Conservation (phyloP, 2,888 invertebrate genomes). For the Limnephilus lunatus region DNA sequence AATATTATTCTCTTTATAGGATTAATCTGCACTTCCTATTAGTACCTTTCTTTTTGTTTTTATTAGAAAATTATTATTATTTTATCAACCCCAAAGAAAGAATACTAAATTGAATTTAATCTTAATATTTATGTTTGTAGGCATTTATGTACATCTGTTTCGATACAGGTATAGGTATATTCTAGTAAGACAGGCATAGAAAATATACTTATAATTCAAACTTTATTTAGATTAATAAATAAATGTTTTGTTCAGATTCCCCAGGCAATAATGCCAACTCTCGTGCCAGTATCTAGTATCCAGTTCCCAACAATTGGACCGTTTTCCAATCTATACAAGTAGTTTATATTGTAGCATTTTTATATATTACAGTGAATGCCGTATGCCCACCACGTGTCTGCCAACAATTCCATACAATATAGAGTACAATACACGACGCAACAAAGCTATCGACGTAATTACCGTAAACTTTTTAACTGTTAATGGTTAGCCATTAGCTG, state of each 20-base stretch:
- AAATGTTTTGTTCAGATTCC: not conserved
- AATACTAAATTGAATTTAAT: no score
- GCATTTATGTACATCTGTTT: no score
- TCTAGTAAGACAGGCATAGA: no score
- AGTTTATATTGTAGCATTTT: not conserved
- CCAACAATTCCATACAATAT: constrained; percentile 29
- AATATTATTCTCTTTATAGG: no score
- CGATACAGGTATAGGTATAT: no score
- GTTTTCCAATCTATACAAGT: not conserved
- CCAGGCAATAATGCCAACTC: not conserved
- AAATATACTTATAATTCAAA: no score
- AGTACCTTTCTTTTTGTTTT: no score
- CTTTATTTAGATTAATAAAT: no score
- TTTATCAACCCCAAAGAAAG: no score
- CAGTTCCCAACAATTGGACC: not conserved
- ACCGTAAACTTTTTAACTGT: constrained; percentile 55
- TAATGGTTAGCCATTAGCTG: constrained; percentile 52
- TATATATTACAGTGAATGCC: not conserved
- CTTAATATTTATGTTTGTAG: no score
- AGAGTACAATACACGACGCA: constrained; percentile 30
- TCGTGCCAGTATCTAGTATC: not conserved
- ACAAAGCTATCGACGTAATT: constrained; percentile 51
- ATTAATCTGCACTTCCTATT: no score
- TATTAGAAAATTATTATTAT: no score
- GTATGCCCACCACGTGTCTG: constrained; percentile 17